Conservation (phyloP, 2,113 vertebrate genomes). For the Psilopogon haemacephalus region DNA sequence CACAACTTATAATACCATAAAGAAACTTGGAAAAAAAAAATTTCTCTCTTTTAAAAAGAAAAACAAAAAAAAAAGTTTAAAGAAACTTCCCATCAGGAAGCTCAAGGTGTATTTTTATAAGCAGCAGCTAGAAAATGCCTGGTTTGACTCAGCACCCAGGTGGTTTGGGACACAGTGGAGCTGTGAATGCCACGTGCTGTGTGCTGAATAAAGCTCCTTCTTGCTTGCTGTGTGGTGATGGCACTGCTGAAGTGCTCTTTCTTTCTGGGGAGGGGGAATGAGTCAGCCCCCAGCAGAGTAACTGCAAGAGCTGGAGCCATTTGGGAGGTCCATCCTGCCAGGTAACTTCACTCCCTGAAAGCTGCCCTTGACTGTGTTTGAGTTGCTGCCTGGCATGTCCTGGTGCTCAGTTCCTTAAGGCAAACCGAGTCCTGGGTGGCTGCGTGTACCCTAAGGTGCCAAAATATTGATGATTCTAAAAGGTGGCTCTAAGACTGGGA, state of each 20-base stretch:
- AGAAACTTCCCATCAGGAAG: not conserved
- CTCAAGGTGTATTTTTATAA: not conserved
- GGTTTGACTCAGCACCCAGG: not conserved
- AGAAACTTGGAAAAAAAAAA: not conserved
- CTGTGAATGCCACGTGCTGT: not conserved
- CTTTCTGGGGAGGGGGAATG: not conserved
- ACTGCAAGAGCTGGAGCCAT: not conserved
- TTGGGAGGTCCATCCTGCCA: not conserved
- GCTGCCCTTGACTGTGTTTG: not conserved
- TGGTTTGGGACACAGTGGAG: not conserved
- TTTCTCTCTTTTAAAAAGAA: not conserved
- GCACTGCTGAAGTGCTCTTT: not conserved
- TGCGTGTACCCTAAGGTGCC: not conserved
- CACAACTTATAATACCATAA: not conserved
- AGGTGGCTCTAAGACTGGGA: not conserved
- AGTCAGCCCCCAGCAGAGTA: not conserved
- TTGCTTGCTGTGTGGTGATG: not conserved
- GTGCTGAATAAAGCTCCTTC: not conserved
- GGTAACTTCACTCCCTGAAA: not conserved
- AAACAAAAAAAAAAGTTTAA: too few species aligned
- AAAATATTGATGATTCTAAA: not conserved
- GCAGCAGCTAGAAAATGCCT: not conserved
- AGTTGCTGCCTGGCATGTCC: not conserved
- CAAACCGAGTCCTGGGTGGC: not conserved
- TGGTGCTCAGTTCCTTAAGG: not conserved